Percentiles rank a stretch among this genome's conserved stretches.
Conservation (phyloP, 2,888 invertebrate species). For the Ceriagrion tenellum region DNA sequence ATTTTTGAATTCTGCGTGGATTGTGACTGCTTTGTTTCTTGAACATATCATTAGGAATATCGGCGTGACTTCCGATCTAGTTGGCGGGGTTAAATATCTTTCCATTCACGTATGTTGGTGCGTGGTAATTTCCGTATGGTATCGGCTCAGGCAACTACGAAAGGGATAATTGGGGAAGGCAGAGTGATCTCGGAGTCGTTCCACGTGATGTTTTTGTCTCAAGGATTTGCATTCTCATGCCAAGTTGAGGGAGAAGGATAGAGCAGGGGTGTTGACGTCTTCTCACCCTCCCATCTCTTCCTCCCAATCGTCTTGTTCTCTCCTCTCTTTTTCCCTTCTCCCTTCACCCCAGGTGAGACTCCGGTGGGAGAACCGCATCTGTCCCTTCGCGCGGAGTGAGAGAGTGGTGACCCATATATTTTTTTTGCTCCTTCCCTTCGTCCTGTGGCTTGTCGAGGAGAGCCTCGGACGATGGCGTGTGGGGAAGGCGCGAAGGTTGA, state of each 20-base stretch:
- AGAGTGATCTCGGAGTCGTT: neutral
- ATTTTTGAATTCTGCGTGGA: too few species aligned
- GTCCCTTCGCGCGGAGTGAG: neutral
- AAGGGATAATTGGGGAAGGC: too few species aligned
- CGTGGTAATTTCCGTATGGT: too few species aligned
- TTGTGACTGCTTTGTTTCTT: too few species aligned
- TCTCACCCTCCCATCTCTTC: neutral
- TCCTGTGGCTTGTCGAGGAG: neutral
- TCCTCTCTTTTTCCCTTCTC: neutral
- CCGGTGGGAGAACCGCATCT: neutral
- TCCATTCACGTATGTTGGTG: too few species aligned
- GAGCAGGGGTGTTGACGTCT: neutral
- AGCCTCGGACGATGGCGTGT: neutral
- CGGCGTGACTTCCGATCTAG: too few species aligned
- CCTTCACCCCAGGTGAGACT: neutral
- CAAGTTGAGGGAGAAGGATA: neutral
- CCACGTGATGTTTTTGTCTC: neutral
- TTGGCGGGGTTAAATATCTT: too few species aligned
- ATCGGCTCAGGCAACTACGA: too few species aligned
- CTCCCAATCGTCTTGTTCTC: neutral
- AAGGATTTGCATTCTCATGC: neutral
- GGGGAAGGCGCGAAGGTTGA: neutral
- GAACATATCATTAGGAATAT: too few species aligned
- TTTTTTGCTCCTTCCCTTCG: neutral
- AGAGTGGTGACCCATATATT: neutral